phyloP scores from a whole-genome alignment of 2,113 vertebrate genomes.

The Gymnocephalus cernua region DNA sequence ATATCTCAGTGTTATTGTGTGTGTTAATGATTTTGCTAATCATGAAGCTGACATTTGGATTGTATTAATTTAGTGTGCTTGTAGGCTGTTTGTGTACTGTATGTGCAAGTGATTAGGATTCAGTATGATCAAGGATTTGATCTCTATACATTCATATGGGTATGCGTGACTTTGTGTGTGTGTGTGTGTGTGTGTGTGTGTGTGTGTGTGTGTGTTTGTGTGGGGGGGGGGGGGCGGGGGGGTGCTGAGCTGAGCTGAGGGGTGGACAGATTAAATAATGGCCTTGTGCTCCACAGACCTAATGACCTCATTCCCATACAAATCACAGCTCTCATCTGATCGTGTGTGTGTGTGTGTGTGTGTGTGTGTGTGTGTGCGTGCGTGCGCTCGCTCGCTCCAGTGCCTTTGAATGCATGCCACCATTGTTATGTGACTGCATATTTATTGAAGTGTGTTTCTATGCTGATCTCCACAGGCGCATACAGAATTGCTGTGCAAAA shows the following conservation, averaged over 20 bases:
- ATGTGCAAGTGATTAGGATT: conserved; percentile 1
- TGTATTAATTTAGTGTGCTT: conserved; percentile 17
- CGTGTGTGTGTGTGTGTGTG: too few relatives aligned
- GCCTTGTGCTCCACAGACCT: conserved; percentile 26
- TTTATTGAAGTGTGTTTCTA: neutral
- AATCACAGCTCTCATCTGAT: conserved; percentile 44
- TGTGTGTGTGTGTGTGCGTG: neutral
- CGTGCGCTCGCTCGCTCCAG: neutral
- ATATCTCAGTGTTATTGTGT: neutral
- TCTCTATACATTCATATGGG: neutral
- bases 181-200: neutral
- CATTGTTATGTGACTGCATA: conserved; percentile 29
- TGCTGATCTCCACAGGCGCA: neutral
- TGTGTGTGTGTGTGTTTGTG: neutral
- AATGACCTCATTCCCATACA: conserved; percentile 61
- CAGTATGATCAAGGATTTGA: neutral
- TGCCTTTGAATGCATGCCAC: neutral
- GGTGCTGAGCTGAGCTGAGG: too few relatives aligned
- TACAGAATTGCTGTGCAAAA: neutral
- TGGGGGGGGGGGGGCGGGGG: too few relatives aligned
- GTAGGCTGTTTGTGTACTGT: neutral
- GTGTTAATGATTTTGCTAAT: conserved; percentile 25
- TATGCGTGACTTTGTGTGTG: neutral
- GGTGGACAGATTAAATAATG: conserved; percentile 38
- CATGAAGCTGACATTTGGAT: conserved; percentile 6